Base-by-base conservation (phyloP, 2,888 invertebrate genomes). In the Lordiphosa fenestrarum region DNA sequence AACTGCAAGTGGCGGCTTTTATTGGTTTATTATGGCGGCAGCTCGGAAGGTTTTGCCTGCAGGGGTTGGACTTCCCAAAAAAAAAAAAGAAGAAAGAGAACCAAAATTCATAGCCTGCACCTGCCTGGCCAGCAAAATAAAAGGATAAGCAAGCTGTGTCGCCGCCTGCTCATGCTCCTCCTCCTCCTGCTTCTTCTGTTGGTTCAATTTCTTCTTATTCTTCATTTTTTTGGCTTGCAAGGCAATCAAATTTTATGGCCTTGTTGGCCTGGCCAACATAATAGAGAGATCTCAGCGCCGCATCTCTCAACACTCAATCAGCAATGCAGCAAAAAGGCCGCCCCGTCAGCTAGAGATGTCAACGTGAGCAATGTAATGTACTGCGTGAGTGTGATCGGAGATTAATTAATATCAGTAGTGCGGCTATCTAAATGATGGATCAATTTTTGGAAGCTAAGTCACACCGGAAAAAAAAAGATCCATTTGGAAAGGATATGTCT, bases 191-290 rank as follows among this genome's bases (percentile, higher is more conserved):
- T n/a, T 33, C 49, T 30, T 25, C 37, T 35, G 12, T 25, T 52
- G 30, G 33, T 23, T 41, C 48, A 30, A 61, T 61, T 39, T 39
- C 9, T 10, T 42, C 9, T 19, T 25, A 10, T 10, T 19, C 30
- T 47, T 47, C 35, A 33, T 50, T 44, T 38, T 38, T 37, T 35
- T 64, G 56, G 63, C 63, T 60, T 33, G 44, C 47, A 52, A 47
- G 46, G 75, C 82, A 78, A 78, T 78, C 71, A 78, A 78, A 78
- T 78, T 78, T 82, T 78, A 82, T 78, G 74, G 75, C 82, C 72
- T 69, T 71, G 69, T 69, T 73, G 76, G 70, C 62, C 69, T 58
- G 64, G 67, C 50, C 55, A 63, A 49, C 76, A 70, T 74, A 74
- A 71, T 77, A 69, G 56, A 54, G 55, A 50, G 53, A 71, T 59